Conservation (phyloP, 2,797 vertebrate species). For the Sebastes oblongus region DNA sequence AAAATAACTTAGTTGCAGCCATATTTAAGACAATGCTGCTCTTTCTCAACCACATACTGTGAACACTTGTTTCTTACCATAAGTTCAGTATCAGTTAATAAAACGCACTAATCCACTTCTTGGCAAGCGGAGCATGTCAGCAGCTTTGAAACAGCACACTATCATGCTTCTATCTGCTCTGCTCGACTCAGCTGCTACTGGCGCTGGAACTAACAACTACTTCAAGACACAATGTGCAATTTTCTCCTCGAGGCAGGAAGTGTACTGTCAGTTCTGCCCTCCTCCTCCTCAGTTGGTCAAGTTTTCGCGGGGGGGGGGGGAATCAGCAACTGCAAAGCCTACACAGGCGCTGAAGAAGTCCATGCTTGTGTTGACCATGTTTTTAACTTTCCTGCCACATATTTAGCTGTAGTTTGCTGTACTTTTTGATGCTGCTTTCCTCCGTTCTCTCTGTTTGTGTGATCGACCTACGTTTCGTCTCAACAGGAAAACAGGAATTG, state of each 20-base stretch:
- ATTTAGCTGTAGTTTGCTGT: constrained; percentile 7
- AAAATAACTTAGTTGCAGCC: neutral
- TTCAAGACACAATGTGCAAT: constrained; percentile 11
- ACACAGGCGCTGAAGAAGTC: neutral
- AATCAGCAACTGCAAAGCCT: neutral
- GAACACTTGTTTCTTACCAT: neutral
- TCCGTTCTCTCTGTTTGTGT: neutral
- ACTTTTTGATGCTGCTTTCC: neutral
- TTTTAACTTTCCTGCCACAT: constrained; percentile 13
- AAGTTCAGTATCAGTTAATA: neutral
- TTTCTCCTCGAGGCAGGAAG: constrained; percentile 32
- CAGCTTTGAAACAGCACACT: constrained; percentile 34
- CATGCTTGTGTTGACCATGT: neutral
- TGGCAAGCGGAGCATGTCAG: constrained; percentile 38
- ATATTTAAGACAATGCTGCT: neutral
- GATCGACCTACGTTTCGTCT: neutral
- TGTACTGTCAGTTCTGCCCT: constrained; percentile 31
- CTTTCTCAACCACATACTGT: neutral
- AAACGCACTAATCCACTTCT: constrained; percentile 11
- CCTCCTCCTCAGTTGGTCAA: constrained; percentile 37
- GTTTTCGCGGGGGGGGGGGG: neutral
- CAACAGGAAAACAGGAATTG: neutral
- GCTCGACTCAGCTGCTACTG: constrained; percentile 24
- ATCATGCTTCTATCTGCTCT: neutral
- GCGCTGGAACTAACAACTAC: constrained; percentile 41